phyloP scores from a whole-genome alignment of 2,888 invertebrate genomes.

The Aphidius colemani region DNA sequence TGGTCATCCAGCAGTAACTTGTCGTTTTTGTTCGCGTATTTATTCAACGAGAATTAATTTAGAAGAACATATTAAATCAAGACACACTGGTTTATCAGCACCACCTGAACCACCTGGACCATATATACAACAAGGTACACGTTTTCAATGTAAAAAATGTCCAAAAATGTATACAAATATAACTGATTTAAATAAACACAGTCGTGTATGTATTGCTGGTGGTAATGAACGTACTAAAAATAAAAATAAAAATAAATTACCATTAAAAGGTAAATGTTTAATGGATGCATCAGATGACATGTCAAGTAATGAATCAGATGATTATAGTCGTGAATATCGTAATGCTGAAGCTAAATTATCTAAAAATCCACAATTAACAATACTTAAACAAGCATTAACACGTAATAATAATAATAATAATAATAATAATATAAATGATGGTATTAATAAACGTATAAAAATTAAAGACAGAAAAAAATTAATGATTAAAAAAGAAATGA shows the following conservation, averaged over 20 bases:
- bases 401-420: constrained; percentile 50
- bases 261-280: constrained; percentile 52
- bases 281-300: constrained; percentile 48
- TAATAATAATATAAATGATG: constrained; percentile 49
- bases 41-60: constrained; percentile 60
- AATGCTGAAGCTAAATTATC: constrained; percentile 61
- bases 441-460: constrained; percentile 54
- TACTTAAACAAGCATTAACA: constrained; percentile 56
- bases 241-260: constrained; percentile 2
- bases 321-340: constrained; percentile 52
- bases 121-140: constrained; percentile 40
- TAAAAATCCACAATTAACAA: constrained; percentile 58
- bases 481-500: constrained; percentile 49
- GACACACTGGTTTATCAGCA: constrained; percentile 54
- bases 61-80: constrained; percentile 59
- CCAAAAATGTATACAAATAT: constrained; percentile 53
- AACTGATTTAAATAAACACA: constrained; percentile 54
- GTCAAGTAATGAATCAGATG: constrained; percentile 53
- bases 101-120: constrained; percentile 44
- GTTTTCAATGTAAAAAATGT: constrained; percentile 54
- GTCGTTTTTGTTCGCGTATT: constrained; percentile 58
- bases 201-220: constrained; percentile 42
- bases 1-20: constrained; percentile 61
- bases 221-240: constrained; percentile 23
- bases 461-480: constrained; percentile 37